Evolutionary conservation across 2,888 invertebrate species (phyloP), one percentile per base, ranked within the genome.

Genomic region (Anthophora plumipes): DNA sequence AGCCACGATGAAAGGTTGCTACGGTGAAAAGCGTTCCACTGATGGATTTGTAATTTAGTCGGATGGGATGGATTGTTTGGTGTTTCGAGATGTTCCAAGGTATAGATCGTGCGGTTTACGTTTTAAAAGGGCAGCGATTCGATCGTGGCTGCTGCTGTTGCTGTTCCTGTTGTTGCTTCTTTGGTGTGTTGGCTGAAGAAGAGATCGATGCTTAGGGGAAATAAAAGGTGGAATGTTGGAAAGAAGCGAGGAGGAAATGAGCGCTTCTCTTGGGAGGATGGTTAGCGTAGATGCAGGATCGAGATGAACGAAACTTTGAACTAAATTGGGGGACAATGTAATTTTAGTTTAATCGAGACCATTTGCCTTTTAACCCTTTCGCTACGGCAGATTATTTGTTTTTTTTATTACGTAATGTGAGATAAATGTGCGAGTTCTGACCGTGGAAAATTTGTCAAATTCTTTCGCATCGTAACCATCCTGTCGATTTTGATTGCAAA

Each of bases 41-140:
- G 78, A 78, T 69, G 78, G 78, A 76, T 78, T 75, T 76, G 76
- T 76, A 76, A 77, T 75, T 77, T 57, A 50, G 63, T 74, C 67
- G 54, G 67, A n/a, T 20, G 69, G 68, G 66, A 31, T 39, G 68
- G 60, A 74, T 52, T 46, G 66, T 54, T 67, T 12, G 52, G 48
- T 60, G 60, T 39, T 54, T 67, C 52, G 52, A 52, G 25, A 54
- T 39, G 39, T 41, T 54, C 0, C 66, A 39, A n/a, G 12, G 39
- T 54, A 54, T n/a, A 4, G 66, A 54, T 52, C 17, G 52, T 52
- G 39, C 22, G 37, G 22, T 41, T 54, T 12, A 17, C 7, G 39
- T 8, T 25, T 54, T 22, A 22, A 52, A 12, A 39, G 22, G 17
- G 41, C 0, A 37, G 6, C 37, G 50, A 64, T 52, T 39, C 52